A percentile compares a stretch with the other conserved stretches of the same genome.
Conservation (phyloP, 2,113 vertebrate genomes). For the Gila orcuttii region DNA sequence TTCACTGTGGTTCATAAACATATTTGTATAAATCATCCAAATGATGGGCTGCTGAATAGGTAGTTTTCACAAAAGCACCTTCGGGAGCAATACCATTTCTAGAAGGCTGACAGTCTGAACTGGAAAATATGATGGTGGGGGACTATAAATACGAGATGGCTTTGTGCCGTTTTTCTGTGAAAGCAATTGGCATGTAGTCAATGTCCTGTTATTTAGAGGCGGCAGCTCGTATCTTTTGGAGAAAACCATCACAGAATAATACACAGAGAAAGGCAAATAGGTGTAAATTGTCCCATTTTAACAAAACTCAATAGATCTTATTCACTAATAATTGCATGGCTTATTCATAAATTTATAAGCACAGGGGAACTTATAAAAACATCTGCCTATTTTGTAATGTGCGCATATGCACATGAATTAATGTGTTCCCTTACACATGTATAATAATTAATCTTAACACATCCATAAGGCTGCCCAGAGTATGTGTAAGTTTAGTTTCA, state of each 20-base stretch:
- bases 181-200: slow-evolving; percentile 24
- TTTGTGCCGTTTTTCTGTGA: slow-evolving; percentile 17
- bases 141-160: slow-evolving; percentile 28
- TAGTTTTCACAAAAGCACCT: slow-evolving; percentile 28
- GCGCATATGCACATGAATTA: too few species aligned
- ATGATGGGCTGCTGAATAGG: slow-evolving; percentile 20
- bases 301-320: neutral
- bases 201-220: slow-evolving; percentile 16
- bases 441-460: too few species aligned
- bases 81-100: slow-evolving; percentile 15
- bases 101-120: neutral
- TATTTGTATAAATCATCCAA: slow-evolving; percentile 28
- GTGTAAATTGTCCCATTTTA: neutral
- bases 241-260: slow-evolving; percentile 17
- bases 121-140: neutral
- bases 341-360: neutral
- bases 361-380: neutral
- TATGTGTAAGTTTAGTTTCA: neutral
- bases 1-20: neutral
- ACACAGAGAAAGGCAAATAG: neutral
- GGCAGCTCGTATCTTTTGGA: slow-evolving; percentile 2
- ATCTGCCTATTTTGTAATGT: neutral
- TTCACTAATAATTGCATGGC: neutral
- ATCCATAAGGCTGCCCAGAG: neutral
- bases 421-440: neutral